Evolutionary conservation across 2,113 vertebrate species (phyloP).

Genomic region (Gopherus evgoodei): DNA sequence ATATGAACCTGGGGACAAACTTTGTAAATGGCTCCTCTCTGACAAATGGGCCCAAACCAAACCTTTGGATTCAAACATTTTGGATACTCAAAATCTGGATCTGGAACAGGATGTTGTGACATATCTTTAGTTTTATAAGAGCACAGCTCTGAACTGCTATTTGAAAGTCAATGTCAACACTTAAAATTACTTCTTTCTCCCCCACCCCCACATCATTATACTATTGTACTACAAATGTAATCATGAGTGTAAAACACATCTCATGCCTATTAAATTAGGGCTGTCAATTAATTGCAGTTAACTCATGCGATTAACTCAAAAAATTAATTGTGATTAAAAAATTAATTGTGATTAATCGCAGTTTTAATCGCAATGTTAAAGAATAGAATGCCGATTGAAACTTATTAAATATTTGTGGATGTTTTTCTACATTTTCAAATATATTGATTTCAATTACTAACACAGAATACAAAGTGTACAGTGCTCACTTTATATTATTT

Average conservation of each 20-base stretch:
- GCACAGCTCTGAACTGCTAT: constrained; percentile 39
- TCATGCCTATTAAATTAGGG: constrained; percentile 19
- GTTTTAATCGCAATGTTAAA: too few species aligned
- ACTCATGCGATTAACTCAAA: too few species aligned
- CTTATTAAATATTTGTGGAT: too few species aligned
- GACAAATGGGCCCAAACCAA: constrained; percentile 2
- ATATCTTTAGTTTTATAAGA: constrained; percentile 43
- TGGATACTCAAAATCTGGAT: constrained; percentile 2
- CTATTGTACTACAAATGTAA: constrained; percentile 73
- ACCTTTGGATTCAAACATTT: neutral
- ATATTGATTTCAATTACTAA: too few species aligned
- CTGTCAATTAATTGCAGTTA: too few species aligned
- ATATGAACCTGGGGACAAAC: neutral
- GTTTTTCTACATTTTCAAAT: too few species aligned
- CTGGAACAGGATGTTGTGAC: constrained; percentile 30
- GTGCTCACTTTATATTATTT: too few species aligned
- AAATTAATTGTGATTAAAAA: too few species aligned
- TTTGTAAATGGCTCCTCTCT: neutral
- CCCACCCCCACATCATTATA: constrained; percentile 50
- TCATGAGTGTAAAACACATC: constrained; percentile 64
- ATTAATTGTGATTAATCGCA: too few species aligned
- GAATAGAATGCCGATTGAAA: too few species aligned
- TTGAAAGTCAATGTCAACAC: constrained; percentile 70
- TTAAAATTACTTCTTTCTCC: constrained; percentile 57
- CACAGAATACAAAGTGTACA: too few species aligned